Percentiles rank a stretch among this genome's conserved stretches.
phyloP scores from a whole-genome alignment of 2,888 invertebrate species.

The Stegophylla sp. region DNA sequence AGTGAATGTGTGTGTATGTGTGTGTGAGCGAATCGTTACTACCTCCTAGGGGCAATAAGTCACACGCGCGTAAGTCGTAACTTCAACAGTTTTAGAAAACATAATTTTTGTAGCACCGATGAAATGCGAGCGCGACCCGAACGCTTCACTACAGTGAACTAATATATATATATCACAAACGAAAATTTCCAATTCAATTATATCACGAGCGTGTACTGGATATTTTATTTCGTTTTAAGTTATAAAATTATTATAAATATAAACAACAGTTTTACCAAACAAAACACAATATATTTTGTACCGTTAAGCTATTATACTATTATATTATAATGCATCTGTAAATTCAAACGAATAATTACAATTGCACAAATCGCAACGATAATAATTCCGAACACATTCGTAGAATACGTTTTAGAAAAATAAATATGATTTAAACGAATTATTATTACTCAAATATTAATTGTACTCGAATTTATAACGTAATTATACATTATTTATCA shows the following conservation, averaged over 20 bases:
- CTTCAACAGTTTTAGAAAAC: slow-evolving; percentile 27
- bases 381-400: no score
- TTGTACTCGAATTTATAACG: no score
- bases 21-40: slow-evolving; percentile 32
- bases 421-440: no score
- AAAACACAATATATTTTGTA: slow-evolving; percentile 5
- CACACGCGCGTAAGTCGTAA: slow-evolving; percentile 31
- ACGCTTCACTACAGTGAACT: background rate
- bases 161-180: slow-evolving; percentile 10
- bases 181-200: slow-evolving; percentile 22
- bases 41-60: slow-evolving; percentile 44
- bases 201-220: background rate
- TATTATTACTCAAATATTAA: no score
- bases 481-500: no score
- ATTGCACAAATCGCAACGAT: no score
- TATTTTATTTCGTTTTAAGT: no score
- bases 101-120: slow-evolving; percentile 25
- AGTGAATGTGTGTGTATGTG: no score
- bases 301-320: no score
- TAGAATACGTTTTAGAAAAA: no score
- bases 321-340: no score
- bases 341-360: no score
- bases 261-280: background rate
- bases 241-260: background rate
- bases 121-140: slow-evolving; percentile 1